phyloP scores from a whole-genome alignment of 2,888 invertebrate species.

The Tenodera sinensis region DNA sequence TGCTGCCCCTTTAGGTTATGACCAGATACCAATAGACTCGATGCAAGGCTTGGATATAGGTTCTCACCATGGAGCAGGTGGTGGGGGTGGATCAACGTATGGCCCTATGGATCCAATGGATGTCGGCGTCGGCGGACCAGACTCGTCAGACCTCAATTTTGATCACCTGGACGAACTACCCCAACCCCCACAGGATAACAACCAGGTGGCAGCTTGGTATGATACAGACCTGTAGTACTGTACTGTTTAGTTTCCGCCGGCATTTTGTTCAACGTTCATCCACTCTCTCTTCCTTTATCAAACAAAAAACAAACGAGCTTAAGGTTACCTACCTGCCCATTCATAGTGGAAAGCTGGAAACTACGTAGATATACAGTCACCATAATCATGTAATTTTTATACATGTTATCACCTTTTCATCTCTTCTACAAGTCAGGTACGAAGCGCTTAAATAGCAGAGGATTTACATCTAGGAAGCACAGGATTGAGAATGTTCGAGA shows the following conservation, averaged over 20 bases:
- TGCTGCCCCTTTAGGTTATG: conserved; percentile 68
- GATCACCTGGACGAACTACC: conserved; percentile 73
- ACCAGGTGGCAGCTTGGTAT: conserved; percentile 94
- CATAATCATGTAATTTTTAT: not conserved
- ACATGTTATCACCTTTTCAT: not conserved
- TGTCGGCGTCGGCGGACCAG: conserved; percentile 59
- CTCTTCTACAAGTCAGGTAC: not conserved
- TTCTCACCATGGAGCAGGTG: conserved; percentile 45
- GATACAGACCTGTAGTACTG: conserved; percentile 82
- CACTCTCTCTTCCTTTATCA: not conserved
- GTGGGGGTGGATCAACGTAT: conserved; percentile 53
- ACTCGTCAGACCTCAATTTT: conserved; percentile 71
- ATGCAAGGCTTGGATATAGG: conserved; percentile 94
- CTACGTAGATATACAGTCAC: not conserved
- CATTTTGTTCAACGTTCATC: not conserved
- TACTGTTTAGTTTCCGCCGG: not conserved
- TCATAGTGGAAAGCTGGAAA: not conserved
- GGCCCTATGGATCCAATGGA: conserved; percentile 84
- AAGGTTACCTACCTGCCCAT: not conserved
- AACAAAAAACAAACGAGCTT: not conserved
- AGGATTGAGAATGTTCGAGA: not conserved
- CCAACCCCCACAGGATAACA: conserved; percentile 83
- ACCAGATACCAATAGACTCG: conserved; percentile 95
- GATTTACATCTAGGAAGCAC: not conserved
- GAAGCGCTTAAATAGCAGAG: not conserved